These are phyloP conservation scores for Indri indri DNA, from an alignment of 2,113 vertebrate species.

Conservation along the genomic window DNA sequence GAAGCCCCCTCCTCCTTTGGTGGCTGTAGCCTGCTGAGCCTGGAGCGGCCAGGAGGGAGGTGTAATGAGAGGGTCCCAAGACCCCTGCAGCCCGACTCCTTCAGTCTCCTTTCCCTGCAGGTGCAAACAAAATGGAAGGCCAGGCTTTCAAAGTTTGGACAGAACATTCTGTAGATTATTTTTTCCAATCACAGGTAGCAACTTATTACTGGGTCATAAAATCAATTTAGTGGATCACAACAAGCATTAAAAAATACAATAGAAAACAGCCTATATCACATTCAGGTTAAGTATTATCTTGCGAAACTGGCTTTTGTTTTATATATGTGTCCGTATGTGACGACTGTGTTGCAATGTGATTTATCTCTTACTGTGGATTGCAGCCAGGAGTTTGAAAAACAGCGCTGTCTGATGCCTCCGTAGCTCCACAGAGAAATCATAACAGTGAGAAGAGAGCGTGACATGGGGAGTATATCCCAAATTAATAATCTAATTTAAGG, in stretches of 20 bases:
- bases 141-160: neutral
- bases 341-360: neutral
- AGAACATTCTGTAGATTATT: neutral
- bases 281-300: neutral
- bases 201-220: constrained; percentile 45
- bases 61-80: neutral
- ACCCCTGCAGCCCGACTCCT: neutral
- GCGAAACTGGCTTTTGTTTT: constrained; percentile 20
- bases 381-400: constrained; percentile 43
- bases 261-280: neutral
- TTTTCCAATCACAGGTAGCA: neutral
- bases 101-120: neutral
- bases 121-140: neutral
- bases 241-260: constrained; percentile 24
- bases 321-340: neutral
- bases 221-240: constrained; percentile 40
- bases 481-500: neutral
- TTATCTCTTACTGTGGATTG: neutral
- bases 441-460: neutral
- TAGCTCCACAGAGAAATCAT: neutral
- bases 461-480: neutral
- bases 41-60: accelerated
- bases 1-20: neutral
- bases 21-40: neutral
- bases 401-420: neutral